Percentiles rank a stretch among this genome's conserved stretches.
Conservation (phyloP, 2,888 invertebrate species). For the Nezara viridula region DNA sequence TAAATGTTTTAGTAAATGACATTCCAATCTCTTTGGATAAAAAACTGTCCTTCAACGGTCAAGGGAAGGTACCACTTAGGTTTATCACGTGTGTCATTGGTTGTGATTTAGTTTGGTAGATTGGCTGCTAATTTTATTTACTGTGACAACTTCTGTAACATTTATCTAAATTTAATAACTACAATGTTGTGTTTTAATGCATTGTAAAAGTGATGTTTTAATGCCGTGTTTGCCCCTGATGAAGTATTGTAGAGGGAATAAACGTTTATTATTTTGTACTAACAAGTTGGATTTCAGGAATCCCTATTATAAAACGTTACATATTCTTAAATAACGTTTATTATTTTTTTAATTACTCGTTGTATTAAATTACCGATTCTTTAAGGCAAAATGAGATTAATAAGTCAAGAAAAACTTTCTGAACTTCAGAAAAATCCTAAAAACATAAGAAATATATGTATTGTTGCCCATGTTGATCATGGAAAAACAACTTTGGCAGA, state of each 20-base stretch:
- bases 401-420: slow-evolving; percentile 73
- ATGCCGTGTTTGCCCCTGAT: slow-evolving; percentile 14
- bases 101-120: not conserved
- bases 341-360: not conserved
- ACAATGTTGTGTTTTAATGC: not conserved
- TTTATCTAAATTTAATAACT: not conserved
- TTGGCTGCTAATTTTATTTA: not conserved
- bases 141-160: not conserved
- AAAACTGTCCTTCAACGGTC: not conserved
- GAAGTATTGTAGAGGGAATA: slow-evolving; percentile 31
- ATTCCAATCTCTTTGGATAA: not conserved
- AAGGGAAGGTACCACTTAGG: not conserved
- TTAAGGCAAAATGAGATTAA: slow-evolving; percentile 72
- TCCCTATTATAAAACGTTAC: not conserved
- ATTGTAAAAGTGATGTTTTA: not conserved
- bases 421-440: slow-evolving; percentile 79
- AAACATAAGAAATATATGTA: slow-evolving; percentile 92
- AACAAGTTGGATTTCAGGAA: slow-evolving; percentile 39
- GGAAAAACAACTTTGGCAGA: slow-evolving; percentile 98
- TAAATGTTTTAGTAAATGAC: too few species aligned
- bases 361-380: not conserved
- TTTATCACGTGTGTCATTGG: not conserved
- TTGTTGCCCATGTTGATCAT: slow-evolving; percentile 98
- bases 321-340: not conserved
- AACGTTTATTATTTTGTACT: slow-evolving; percentile 41